Evolutionary conservation across 1,140 invertebrate species (phyloP), one percentile per base, ranked within the genome.

Genomic region (Anthonomus grandis): DNA sequence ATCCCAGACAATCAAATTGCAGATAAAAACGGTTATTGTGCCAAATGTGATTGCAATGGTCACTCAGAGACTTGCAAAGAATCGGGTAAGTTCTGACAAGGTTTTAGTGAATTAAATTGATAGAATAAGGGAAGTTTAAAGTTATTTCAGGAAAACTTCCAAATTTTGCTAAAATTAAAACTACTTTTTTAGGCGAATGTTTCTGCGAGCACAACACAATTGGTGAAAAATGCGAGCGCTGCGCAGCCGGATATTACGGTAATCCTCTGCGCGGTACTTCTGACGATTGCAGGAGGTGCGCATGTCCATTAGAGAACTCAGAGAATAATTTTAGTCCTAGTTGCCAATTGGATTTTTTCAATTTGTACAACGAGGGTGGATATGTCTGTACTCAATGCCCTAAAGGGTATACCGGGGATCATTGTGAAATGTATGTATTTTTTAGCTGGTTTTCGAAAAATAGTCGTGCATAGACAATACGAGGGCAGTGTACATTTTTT

Each of bases 361-460:
- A 75, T 25, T 71, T 73, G 24, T 67, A 72, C 45, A 61, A 68
- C 22, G 75, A 78, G 48, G 70, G 74, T 37, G 75, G 78, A 19
- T 95, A 91, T 68, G 82, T 93, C 6, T 97, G 93, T 69, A 93
- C 89, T 0, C 84, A 90, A 57, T 99, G 97, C 76, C 87, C 90
- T 0, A 18, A 79, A 37, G 96, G 96, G 0, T 97, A 97, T 68
- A 86, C 85, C 13, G 96, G 96, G 0, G 85, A 88, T 58, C 90
- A 91, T 67, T 98, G 96, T 73, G 92, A 98, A 78, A 84, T 83
- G 90, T 95, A 78, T 63, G 55, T 60, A 53, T 23, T 54, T 6
- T 9, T 34, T 12, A 8, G 41, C 23, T 31, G 19, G 21, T n/a
- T n/a, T n/a, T n/a, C n/a, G n/a, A n/a, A n/a, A n/a, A n/a, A n/a